Base-by-base conservation (phyloP, 2,797 vertebrate genomes). In the Sus cebifrons region DNA sequence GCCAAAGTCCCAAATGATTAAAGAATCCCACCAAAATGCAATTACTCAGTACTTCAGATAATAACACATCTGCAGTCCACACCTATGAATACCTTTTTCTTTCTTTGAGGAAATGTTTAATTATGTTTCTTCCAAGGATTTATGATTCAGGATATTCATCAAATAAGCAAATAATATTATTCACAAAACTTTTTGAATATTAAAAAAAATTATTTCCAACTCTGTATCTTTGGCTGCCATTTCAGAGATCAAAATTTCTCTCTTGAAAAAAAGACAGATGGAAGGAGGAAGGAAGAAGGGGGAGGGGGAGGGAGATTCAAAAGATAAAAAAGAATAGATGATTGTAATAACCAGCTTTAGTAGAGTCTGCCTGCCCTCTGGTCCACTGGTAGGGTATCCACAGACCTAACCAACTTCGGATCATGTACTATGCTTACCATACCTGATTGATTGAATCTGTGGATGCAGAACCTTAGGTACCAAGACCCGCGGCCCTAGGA, bases 161-260 rank as follows among this genome's bases (percentile, higher is more conserved):
- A 95, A 94, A 90, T 60, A 89, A 78, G 9, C 4, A 82, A 78
- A 70, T 65, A 25, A 5, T 68, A 86, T n/a, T 20, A 36, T 62
- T 93, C 18, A 60, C 2, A 89, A 74, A 93, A 91, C 6, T 62
- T 87, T 21, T 86, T 70, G 13, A 93, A 54, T 86, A 12, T 71
- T 54, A n/a, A 10, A 56, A 60, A 12, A 2, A 1, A 25, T n/a
- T 86, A 8, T 89, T 73, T 77, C 18, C 17, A 91, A 32, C 36
- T 94, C 5, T 90, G 5, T 62, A 60, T 64, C 20, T 36, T 54
- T 86, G 27, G 7, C 77, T 92, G 21, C n/a, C 12, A 20, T 70
- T 89, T 86, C 3, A 85, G 8, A 78, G 18, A 73, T 89, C 58
- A 74, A 93, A 84, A 84, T 73, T 44, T 86, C 3, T 75, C 79